Evolutionary conservation across 1,140 invertebrate species (phyloP).

Genomic region (Homarus americanus): DNA sequence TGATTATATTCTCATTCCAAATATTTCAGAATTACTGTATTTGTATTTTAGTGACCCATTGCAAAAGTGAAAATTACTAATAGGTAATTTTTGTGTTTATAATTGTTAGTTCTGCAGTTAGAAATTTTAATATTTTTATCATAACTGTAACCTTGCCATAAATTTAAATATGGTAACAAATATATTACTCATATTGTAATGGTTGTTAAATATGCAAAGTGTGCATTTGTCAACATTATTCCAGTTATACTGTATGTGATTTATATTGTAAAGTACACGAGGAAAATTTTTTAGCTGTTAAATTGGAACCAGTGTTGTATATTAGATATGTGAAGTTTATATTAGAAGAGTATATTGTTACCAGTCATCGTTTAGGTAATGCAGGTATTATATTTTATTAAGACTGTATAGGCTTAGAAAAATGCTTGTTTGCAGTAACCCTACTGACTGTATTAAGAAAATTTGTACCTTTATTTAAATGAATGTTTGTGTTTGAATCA

Average conservation of each 20-base stretch:
- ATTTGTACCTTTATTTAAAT: no score
- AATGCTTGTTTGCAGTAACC: no score
- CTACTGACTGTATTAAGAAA: no score
- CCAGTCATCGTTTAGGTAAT: background rate
- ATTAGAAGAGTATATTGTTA: conserved; percentile 11
- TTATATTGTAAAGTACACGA: background rate
- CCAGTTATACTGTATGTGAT: background rate
- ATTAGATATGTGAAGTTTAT: background rate
- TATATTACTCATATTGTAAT: background rate
- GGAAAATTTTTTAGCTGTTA: background rate
- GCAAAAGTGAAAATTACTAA: background rate
- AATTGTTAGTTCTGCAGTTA: background rate
- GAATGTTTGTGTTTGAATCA: no score
- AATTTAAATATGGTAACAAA: background rate
- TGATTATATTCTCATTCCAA: background rate
- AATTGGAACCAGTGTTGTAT: background rate
- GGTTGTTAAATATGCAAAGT: background rate
- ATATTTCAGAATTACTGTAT: background rate
- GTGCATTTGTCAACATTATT: background rate
- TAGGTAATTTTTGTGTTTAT: background rate
- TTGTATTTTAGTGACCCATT: background rate
- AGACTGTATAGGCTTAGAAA: background rate
- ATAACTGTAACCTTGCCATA: background rate
- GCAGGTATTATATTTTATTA: conserved; percentile 7
- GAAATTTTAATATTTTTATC: background rate